Base-by-base conservation (phyloP, 2,797 vertebrate genomes). In the Erethizon dorsatum region DNA sequence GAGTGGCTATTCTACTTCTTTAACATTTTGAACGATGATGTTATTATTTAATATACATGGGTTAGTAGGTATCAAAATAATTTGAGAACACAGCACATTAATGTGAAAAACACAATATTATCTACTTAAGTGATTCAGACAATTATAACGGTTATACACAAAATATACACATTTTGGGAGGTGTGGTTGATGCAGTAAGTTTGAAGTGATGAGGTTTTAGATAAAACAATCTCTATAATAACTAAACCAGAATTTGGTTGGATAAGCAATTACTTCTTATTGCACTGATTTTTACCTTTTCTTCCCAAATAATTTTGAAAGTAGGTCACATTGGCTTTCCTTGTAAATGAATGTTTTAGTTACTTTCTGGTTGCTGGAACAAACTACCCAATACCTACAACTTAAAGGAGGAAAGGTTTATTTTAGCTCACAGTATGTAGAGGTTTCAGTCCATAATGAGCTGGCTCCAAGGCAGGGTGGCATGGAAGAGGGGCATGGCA, bases 201-300 rank as follows among this genome's bases (percentile, higher is more conserved):
- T 88, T 65, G 41, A 91, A 91, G 31, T 47, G 90, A 56, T 56
- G 47, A 63, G 6, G 67, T 47, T 91, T 95, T 91, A n/a, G n/a
- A 47, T 80, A 5, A 80, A 89, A n/a, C 5, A 61, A 17, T 63
- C n/a, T 56, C 50, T 56, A 59, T 11, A 10, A 45, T 80, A 69
- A 71, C 22, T 65, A 71, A 71, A 17, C 20, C 14, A 79, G 61
- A 92, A 84, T 71, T 79, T 79, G 54, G n/a, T 24, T 89, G 71
- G 54, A 61, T 52, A 10, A 92, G 20, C 41, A 89, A n/a, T 15
- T 80, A 33, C 31, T 89, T 93, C 84, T 77, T n/a, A 65, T 26
- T 54, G 61, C 22, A 26, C 31, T 65, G 9, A n/a, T 59, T 77
- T 28, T 67, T 61, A 47, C 41, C 31, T 82, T 86, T 80, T 85